Conservation (phyloP, 2,113 vertebrate species). For the Leuciscus idus region DNA sequence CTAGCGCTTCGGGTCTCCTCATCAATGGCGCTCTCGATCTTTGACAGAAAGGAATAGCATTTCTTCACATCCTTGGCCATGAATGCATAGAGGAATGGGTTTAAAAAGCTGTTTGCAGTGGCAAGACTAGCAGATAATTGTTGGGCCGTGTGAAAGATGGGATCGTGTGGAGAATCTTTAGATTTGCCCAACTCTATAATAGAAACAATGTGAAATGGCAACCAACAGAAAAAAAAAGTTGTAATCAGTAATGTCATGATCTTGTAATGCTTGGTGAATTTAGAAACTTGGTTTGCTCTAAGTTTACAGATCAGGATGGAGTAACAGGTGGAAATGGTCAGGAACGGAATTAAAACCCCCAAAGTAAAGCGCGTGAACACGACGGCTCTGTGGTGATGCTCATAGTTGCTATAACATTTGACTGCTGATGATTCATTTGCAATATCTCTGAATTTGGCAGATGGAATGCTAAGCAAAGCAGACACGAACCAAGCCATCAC, state of each 20-base stretch:
- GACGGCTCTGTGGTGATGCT: constrained; percentile 58
- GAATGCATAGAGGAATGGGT: constrained; percentile 92
- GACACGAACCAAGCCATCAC: constrained; percentile 78
- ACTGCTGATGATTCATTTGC: fast-evolving
- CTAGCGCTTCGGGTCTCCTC: constrained; percentile 71
- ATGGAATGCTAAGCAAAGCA: constrained; percentile 78
- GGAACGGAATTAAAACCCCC: constrained; percentile 81
- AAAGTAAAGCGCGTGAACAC: constrained; percentile 74
- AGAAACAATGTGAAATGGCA: constrained; percentile 82
- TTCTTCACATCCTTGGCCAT: constrained; percentile 90
- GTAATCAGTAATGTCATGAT: constrained; percentile 82
- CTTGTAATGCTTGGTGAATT: constrained; percentile 79
- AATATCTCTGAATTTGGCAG: constrained; percentile 79
- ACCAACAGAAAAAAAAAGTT: constrained; percentile 84
- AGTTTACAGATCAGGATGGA: constrained; percentile 76
- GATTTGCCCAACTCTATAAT: constrained; percentile 74
- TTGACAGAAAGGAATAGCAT: constrained; percentile 71
- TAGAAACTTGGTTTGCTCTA: constrained; percentile 72
- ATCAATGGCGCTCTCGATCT: constrained; percentile 76
- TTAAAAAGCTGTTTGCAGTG: constrained; percentile 83
- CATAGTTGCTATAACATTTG: constrained; percentile 81
- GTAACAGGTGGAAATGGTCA: constrained; percentile 81
- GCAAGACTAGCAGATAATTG: constrained; percentile 58
- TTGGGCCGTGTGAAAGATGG: constrained; percentile 26
- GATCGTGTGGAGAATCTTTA: not conserved